These are phyloP conservation scores for Cyprinodon variegatus DNA, from an alignment of 2,113 vertebrate genomes.

Conservation along the genomic window DNA sequence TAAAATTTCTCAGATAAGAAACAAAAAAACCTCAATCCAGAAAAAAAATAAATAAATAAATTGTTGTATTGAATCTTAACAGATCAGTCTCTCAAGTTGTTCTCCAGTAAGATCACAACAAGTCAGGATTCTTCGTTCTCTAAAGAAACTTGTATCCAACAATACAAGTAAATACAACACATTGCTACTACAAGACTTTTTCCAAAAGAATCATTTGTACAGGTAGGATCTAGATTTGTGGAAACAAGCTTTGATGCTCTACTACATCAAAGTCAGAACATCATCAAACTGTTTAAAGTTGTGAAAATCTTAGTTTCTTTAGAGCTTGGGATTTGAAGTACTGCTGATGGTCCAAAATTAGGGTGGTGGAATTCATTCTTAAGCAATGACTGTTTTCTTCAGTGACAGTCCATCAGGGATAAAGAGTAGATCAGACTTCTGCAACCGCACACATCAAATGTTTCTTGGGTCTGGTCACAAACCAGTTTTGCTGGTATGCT, in stretches of 20 bases:
- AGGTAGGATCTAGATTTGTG: background rate
- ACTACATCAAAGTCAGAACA: background rate
- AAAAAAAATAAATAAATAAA: background rate
- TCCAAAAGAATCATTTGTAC: background rate
- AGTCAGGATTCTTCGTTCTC: background rate
- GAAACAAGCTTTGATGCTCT: background rate
- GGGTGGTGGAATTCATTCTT: background rate
- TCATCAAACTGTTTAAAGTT: background rate
- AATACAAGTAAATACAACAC: background rate
- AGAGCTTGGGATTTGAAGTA: background rate
- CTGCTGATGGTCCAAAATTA: background rate
- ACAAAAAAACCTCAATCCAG: background rate
- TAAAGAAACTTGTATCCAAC: background rate
- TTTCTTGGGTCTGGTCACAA: no score
- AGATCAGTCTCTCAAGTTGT: background rate
- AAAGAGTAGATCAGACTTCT: no score
- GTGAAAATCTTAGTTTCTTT: background rate
- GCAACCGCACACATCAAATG: no score
- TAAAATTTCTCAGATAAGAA: background rate
- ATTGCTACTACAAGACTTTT: background rate
- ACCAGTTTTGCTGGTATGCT: no score
- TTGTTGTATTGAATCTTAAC: background rate
- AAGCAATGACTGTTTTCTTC: background rate
- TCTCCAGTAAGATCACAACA: background rate
- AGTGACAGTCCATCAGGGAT: no score